Conservation (phyloP, 2,888 invertebrate species). For the Noctua janthe region DNA sequence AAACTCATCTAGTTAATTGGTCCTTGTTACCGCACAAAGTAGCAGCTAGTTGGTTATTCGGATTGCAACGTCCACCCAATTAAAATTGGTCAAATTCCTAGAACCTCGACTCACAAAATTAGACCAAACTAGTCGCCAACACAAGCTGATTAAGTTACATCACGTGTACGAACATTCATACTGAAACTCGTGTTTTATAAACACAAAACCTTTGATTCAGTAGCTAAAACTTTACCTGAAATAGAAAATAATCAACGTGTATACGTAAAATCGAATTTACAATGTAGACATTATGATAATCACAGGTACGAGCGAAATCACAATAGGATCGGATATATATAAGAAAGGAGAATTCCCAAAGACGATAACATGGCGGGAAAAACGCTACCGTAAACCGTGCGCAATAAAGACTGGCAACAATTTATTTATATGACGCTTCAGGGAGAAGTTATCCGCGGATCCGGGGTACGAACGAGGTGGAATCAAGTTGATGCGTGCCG, state of each 20-base stretch:
- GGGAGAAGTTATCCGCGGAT: slow-evolving; percentile 88
- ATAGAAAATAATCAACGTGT: slow-evolving; percentile 63
- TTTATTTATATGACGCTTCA: slow-evolving; percentile 90
- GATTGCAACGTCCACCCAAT: slow-evolving; percentile 61
- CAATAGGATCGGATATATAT: slow-evolving; percentile 83
- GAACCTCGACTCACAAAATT: slow-evolving; percentile 49
- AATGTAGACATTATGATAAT: slow-evolving; percentile 84
- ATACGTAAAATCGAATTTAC: slow-evolving; percentile 74
- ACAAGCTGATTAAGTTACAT: slow-evolving; percentile 54
- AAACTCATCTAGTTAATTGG: slow-evolving; percentile 39
- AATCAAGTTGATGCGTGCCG: slow-evolving; percentile 88
- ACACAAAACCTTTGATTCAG: slow-evolving; percentile 29
- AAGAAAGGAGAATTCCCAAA: slow-evolving; percentile 83
- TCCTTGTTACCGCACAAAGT: slow-evolving; percentile 46
- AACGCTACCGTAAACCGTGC: slow-evolving; percentile 85
- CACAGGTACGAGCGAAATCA: slow-evolving; percentile 83
- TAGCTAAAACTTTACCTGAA: slow-evolving; percentile 12
- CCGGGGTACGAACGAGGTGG: slow-evolving; percentile 83
- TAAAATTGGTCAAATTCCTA: slow-evolving; percentile 60
- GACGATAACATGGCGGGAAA: slow-evolving; percentile 85
- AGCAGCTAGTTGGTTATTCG: slow-evolving; percentile 49
- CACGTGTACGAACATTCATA: slow-evolving; percentile 37
- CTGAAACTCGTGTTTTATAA: slow-evolving; percentile 24
- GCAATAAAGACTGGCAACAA: slow-evolving; percentile 90
- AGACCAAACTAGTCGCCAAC: slow-evolving; percentile 50